Base-by-base conservation (phyloP, 2,888 invertebrate genomes). In the Amphipoea oculea region DNA sequence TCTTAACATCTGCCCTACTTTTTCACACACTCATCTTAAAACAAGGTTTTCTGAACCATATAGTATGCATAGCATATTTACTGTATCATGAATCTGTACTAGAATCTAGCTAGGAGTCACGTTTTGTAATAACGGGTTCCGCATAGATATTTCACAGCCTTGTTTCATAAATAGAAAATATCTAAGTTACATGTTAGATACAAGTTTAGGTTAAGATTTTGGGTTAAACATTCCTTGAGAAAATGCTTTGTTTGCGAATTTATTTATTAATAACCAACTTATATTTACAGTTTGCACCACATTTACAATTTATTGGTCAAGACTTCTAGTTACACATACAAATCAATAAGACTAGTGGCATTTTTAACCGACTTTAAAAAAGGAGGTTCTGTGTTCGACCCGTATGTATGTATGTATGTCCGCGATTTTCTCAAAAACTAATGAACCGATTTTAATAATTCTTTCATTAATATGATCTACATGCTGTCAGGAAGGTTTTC, bases 101-200 rank as follows among this genome's bases (percentile, higher is more conserved):
- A 60, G 70, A 76, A 60, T 36, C 70, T 67, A 54, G 60, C 73
- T 71, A 51, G 40, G 57, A 82, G 86, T 81, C 88, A 88, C 88
- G 88, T 88, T 36, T 73, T n/a, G 20, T n/a, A 60, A 78, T 80
- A 86, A 88, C 83, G 76, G 76, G 84, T 77, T 67, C 45, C 72
- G 77, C 76, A 81, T 62, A 83, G 57, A 75, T 76, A 75, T 81
- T 63, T 79, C 72, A 66, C 79, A 68, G 54, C n/a, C 48, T 78
- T 75, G 51, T 79, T 75, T 71, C 73, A 73, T 82, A 83, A 76
- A 83, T 80, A 86, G 4, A 42, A 57, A 36, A 70, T 45, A 66
- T 66, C 6, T 51, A 40, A 69, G 42, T 20, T 70, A 42, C 48
- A 42, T 65, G 66, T 77, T 9, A 42, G n/a, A 17, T n/a, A n/a